These are phyloP conservation scores for Clostera curtula DNA, from an alignment of 2,888 invertebrate species.

Conservation along the genomic window DNA sequence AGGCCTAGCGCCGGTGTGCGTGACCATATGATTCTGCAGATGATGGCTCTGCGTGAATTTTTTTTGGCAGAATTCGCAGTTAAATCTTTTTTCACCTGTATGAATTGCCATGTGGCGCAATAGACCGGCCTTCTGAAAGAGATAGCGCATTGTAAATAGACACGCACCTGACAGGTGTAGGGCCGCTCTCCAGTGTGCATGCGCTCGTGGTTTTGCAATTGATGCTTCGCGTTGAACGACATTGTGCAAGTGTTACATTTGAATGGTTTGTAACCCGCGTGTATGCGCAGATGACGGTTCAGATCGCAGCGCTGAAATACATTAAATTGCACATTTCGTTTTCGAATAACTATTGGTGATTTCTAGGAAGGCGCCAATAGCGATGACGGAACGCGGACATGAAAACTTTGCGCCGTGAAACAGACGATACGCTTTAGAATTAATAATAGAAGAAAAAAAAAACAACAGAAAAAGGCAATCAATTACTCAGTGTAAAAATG, in stretches of 20 bases:
- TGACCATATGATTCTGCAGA: conserved; percentile 44
- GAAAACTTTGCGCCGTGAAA: not conserved
- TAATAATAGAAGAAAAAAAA: too few relatives aligned
- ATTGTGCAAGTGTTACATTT: conserved; percentile 65
- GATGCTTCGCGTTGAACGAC: conserved; percentile 72
- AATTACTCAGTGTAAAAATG: too few relatives aligned
- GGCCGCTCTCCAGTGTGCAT: conserved; percentile 72
- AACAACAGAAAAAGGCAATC: too few relatives aligned
- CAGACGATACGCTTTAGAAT: too few relatives aligned
- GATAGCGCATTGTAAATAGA: too few relatives aligned
- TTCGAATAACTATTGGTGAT: conserved; percentile 2
- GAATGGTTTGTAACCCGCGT: conserved; percentile 70
- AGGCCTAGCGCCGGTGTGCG: conserved; percentile 49
- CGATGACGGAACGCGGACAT: not conserved
- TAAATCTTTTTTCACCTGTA: conserved; percentile 44
- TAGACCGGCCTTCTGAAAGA: conserved; percentile 42
- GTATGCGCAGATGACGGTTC: conserved; percentile 68
- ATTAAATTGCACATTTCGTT: conserved; percentile 26
- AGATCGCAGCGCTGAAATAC: conserved; percentile 68
- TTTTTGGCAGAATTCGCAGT: conserved; percentile 44
- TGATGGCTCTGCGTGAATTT: conserved; percentile 50
- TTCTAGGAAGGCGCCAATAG: too few relatives aligned
- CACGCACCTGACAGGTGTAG: conserved; percentile 63
- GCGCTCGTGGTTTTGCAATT: conserved; percentile 69
- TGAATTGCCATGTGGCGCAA: conserved; percentile 49